Evolutionary conservation across 2,797 vertebrate genomes (phyloP).

Genomic region (Melanotaenia boesemani): DNA sequence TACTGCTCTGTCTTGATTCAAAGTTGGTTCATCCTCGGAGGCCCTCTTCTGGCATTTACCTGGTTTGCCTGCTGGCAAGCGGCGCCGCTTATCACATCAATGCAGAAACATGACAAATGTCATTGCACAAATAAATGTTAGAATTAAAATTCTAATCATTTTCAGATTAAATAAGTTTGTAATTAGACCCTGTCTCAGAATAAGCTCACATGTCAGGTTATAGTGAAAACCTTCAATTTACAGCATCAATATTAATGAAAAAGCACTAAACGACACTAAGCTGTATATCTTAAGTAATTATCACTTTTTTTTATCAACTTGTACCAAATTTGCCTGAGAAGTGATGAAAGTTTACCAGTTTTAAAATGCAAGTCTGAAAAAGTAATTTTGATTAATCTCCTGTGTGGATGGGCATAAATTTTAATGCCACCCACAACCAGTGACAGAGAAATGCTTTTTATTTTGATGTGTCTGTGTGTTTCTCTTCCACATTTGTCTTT

Average conservation of each 20-base stretch:
- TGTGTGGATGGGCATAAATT: not conserved
- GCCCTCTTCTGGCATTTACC: too few species aligned
- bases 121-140: constrained; percentile 38
- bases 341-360: not conserved
- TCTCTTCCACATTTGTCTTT: not conserved
- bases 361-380: constrained; percentile 5
- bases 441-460: not conserved
- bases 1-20: too few species aligned
- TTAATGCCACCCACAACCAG: too few species aligned
- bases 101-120: constrained; percentile 28
- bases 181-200: constrained; percentile 23
- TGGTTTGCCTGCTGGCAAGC: too few species aligned
- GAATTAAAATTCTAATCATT: constrained; percentile 32
- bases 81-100: constrained; percentile 7
- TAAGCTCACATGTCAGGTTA: constrained; percentile 17
- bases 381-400: constrained; percentile 4
- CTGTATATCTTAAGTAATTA: not conserved
- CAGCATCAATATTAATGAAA: constrained; percentile 27
- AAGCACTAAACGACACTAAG: not conserved
- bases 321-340: constrained; percentile 1
- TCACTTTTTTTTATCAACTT: constrained; percentile 21
- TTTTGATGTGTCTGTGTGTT: too few species aligned
- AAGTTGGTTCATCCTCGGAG: too few species aligned
- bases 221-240: constrained; percentile 20
- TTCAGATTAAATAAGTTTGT: constrained; percentile 38